Conservation (phyloP, 2,113 vertebrate species). For the Chaetura pelagica region DNA sequence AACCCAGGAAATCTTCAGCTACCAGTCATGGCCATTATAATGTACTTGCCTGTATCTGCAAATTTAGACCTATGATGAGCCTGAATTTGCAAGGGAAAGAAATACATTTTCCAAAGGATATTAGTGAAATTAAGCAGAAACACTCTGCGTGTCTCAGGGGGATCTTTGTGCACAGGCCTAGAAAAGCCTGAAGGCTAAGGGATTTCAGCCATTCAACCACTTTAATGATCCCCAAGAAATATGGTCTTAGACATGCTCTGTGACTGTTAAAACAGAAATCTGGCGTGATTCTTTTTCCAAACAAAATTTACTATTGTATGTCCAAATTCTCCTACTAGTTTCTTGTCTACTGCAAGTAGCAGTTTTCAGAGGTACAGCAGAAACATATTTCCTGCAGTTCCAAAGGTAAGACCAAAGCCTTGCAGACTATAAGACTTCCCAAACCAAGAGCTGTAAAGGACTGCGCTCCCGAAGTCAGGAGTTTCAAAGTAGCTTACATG, state of each 20-base stretch:
- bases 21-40: conserved; percentile 73
- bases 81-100: conserved; percentile 24
- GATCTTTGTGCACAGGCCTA: background rate
- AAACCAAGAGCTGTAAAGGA: background rate
- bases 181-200: conserved; percentile 1
- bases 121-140: conserved; percentile 72
- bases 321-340: background rate
- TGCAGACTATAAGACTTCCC: background rate
- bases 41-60: conserved; percentile 61
- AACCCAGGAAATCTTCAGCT: conserved; percentile 64
- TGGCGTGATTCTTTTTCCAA: background rate
- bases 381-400: background rate
- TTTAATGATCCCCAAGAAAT: background rate
- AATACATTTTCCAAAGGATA: conserved; percentile 14
- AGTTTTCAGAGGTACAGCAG: background rate
- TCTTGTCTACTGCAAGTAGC: background rate
- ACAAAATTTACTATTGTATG: background rate
- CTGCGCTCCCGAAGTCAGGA: background rate
- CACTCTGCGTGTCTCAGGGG: conserved; percentile 2
- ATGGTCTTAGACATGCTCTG: background rate
- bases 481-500: background rate
- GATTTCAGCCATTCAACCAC: background rate
- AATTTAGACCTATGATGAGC: conserved; percentile 45
- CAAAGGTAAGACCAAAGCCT: background rate
- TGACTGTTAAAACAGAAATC: background rate